phyloP scores from a whole-genome alignment of 2,888 invertebrate species.

The Cylindroiulus punctatus region DNA sequence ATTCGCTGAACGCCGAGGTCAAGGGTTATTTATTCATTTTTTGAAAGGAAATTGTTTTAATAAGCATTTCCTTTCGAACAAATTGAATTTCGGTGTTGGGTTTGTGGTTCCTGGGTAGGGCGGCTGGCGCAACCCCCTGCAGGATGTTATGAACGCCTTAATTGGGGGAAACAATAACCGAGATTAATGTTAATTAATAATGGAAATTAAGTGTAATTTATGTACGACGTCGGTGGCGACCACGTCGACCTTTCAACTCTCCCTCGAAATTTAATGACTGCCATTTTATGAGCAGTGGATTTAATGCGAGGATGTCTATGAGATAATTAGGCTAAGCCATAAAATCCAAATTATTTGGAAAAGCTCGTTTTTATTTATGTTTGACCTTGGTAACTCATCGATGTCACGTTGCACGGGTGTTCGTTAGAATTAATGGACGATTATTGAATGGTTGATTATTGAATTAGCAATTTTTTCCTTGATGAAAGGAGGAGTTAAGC shows the following conservation, averaged over 20 bases:
- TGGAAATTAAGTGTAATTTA: slow-evolving; percentile 42
- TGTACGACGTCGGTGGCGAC: not conserved
- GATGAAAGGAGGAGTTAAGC: no score
- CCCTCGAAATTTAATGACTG: not conserved
- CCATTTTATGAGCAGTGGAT: slow-evolving; percentile 6
- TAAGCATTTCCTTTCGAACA: slow-evolving; percentile 51
- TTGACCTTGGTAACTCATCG: not conserved
- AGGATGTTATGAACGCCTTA: slow-evolving; percentile 34
- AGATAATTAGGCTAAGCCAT: slow-evolving; percentile 23
- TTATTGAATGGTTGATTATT: not conserved
- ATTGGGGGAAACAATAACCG: slow-evolving; percentile 47
- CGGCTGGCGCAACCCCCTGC: not conserved
- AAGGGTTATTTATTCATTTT: slow-evolving; percentile 47
- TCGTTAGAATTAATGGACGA: not conserved
- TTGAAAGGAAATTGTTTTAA: slow-evolving; percentile 47
- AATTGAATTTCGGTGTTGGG: slow-evolving; percentile 49
- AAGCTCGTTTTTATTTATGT: not conserved
- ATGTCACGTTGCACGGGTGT: not conserved
- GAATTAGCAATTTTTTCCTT: no score
- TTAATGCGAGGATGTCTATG: slow-evolving; percentile 42
- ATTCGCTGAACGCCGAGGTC: slow-evolving; percentile 36
- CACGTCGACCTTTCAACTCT: slow-evolving; percentile 39
- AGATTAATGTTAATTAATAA: slow-evolving; percentile 35
- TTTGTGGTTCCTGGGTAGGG: slow-evolving; percentile 42
- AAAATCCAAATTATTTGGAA: slow-evolving; percentile 30